These are phyloP conservation scores for Littorina saxatilis DNA, from an alignment of 1,140 invertebrate species.

Conservation along the genomic window DNA sequence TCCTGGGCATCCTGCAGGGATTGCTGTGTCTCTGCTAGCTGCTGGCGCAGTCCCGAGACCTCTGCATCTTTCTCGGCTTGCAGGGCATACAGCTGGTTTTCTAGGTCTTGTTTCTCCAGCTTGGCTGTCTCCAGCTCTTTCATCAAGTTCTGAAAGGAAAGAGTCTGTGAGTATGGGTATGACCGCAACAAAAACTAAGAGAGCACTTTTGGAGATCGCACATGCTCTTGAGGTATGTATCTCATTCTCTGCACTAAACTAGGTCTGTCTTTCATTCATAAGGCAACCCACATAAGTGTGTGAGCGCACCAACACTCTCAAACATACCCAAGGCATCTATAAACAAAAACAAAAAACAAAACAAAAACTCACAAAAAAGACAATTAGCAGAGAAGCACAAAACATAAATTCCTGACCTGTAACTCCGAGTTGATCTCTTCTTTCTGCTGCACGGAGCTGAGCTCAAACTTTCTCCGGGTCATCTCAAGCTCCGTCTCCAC, in stretches of 20 bases:
- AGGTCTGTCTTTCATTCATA: no score
- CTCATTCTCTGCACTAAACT: no score
- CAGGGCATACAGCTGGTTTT: constrained; percentile 54
- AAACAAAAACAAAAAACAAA: not conserved
- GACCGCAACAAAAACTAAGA: no score
- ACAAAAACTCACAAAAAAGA: not conserved
- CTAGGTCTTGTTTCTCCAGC: constrained; percentile 57
- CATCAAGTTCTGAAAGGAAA: constrained; percentile 55
- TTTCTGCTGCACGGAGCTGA: constrained; percentile 65
- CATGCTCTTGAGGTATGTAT: no score
- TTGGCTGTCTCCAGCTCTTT: constrained; percentile 59
- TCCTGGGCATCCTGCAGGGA: constrained; percentile 50
- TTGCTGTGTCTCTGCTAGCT: constrained; percentile 57
- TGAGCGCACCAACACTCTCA: no score
- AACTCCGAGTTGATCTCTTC: constrained; percentile 64
- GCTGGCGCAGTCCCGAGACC: constrained; percentile 56
- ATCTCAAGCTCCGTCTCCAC: constrained; percentile 67
- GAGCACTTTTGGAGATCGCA: no score
- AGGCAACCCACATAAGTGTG: no score
- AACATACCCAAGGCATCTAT: not conserved
- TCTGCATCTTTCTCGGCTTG: constrained; percentile 54
- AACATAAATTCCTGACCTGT: constrained; percentile 53
- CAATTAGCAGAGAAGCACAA: not conserved
- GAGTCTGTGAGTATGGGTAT: no score
- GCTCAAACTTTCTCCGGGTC: constrained; percentile 65